These are phyloP conservation scores for Cottus gobio DNA, from an alignment of 2,113 vertebrate genomes.

Conservation along the genomic window DNA sequence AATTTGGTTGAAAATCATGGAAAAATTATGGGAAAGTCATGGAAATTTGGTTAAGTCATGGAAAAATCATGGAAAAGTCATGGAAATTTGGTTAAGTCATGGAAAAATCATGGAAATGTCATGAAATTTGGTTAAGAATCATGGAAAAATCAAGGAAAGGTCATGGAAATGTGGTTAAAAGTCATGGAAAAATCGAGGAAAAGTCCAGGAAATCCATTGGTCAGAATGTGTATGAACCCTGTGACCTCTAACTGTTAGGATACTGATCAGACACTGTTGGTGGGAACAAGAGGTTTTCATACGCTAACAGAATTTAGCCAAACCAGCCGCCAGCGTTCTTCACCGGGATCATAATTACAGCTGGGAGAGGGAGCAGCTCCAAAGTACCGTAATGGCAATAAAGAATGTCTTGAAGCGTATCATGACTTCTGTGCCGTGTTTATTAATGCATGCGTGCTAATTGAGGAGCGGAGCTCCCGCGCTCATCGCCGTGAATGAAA, in stretches of 20 bases:
- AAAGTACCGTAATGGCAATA: conserved; percentile 39
- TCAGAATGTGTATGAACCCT: no score
- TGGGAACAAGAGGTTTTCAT: conserved; percentile 3
- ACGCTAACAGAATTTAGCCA: conserved; percentile 34
- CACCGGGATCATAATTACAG: conserved; percentile 30
- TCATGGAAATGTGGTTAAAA: no score
- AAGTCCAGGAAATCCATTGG: no score
- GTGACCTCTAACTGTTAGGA: background rate
- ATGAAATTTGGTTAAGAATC: no score
- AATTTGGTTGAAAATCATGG: no score
- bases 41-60: no score
- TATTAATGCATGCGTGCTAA: conserved; percentile 47
- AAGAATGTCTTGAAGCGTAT: conserved; percentile 50
- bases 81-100: no score
- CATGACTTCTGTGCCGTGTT: conserved; percentile 45
- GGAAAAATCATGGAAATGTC: no score
- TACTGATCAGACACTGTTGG: background rate
- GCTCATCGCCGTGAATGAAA: background rate
- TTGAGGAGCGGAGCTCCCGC: conserved; percentile 20
- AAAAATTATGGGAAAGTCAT: no score
- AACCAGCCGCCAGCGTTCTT: conserved; percentile 26
- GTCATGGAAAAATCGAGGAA: no score
- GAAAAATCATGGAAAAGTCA: no score
- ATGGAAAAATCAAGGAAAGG: no score
- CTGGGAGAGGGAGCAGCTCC: conserved; percentile 13